Conservation (phyloP, 2,888 invertebrate genomes). For the Sympetrum striolatum region DNA sequence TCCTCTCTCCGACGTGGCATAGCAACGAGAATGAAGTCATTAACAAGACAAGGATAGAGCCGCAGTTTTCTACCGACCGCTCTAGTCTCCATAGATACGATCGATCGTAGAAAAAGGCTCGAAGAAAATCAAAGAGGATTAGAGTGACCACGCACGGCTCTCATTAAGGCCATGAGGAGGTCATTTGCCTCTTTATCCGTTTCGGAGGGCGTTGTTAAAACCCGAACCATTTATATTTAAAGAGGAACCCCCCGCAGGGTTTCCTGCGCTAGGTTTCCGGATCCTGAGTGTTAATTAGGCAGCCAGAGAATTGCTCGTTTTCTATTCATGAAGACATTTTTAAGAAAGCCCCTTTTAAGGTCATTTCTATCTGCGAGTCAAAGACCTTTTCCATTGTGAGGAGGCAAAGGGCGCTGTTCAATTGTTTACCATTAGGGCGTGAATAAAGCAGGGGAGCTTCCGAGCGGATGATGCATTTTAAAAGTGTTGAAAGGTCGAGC, state of each 20-base stretch:
- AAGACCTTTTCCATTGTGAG: neutral
- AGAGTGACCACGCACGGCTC: neutral
- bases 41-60: too few relatives aligned
- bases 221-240: conserved; percentile 5
- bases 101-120: too few relatives aligned
- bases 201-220: too few relatives aligned
- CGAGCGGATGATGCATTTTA: neutral
- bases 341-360: neutral
- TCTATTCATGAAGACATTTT: conserved; percentile 25
- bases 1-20: too few relatives aligned
- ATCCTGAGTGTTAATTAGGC: conserved; percentile 18
- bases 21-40: too few relatives aligned
- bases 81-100: too few relatives aligned
- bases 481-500: neutral
- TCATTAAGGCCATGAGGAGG: too few relatives aligned
- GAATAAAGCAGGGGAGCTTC: neutral
- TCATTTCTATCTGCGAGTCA: neutral
- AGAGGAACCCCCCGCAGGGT: neutral
- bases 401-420: neutral
- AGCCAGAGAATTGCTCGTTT: neutral
- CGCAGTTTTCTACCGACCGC: too few relatives aligned
- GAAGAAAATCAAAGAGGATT: too few relatives aligned
- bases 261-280: neutral
- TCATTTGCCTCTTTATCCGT: too few relatives aligned
- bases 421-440: neutral